These are phyloP conservation scores for Pseudococcus jackbeardsleyi DNA, from an alignment of 2,888 invertebrate genomes.

Conservation along the genomic window DNA sequence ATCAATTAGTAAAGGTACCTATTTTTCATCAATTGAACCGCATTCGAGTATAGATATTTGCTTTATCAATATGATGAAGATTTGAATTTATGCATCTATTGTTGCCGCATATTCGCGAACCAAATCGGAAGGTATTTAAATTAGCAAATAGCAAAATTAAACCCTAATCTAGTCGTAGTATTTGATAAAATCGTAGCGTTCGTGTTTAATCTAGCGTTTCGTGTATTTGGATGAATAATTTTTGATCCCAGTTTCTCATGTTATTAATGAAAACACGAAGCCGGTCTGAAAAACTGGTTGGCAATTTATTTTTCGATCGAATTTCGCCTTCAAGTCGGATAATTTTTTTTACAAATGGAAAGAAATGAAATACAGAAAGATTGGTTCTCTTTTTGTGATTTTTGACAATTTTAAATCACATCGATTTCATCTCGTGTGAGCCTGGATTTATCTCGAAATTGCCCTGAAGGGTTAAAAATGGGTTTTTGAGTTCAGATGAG, in stretches of 20 bases:
- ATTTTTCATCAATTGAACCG: not conserved
- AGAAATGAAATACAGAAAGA: too few species aligned
- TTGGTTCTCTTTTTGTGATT: too few species aligned
- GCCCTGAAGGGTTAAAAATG: too few species aligned
- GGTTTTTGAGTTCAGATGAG: too few species aligned
- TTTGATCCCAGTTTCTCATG: not conserved
- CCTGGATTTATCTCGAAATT: too few species aligned
- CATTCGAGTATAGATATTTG: slow-evolving; percentile 17
- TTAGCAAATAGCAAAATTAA: not conserved
- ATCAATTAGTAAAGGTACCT: not conserved
- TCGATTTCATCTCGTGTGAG: too few species aligned
- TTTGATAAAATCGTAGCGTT: slow-evolving; percentile 24
- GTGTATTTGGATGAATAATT: not conserved
- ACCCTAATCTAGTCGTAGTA: slow-evolving; percentile 36
- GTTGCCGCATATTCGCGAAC: not conserved
- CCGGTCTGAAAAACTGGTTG: not conserved
- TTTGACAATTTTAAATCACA: too few species aligned
- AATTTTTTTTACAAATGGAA: too few species aligned
- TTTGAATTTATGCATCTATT: slow-evolving; percentile 11
- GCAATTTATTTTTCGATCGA: too few species aligned
- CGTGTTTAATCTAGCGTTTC: not conserved
- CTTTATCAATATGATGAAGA: not conserved
- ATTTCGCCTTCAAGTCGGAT: too few species aligned
- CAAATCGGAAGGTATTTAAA: not conserved
- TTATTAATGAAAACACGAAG: not conserved